Evolutionary conservation across 1,140 invertebrate species (phyloP), one percentile per base, ranked within the genome.

Genomic region (Drosophila chauvacae): DNA sequence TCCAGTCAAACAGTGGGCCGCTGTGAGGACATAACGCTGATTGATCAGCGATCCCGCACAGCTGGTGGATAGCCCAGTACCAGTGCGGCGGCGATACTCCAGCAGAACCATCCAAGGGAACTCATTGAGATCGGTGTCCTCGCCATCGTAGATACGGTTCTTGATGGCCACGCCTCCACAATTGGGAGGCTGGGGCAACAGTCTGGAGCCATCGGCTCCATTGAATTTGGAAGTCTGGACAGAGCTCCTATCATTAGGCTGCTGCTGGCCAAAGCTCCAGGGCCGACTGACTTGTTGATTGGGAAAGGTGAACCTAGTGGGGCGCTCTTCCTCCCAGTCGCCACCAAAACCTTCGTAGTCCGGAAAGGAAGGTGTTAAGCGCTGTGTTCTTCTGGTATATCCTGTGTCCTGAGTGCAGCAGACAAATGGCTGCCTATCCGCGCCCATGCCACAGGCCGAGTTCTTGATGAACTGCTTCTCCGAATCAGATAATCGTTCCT

Each of bases 21-120:
- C 96, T 0, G 96, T 96, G n/a, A 96, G 48, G 0, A 96, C 93
- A 81, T 95, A 96, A 20, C 94, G 92, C 45, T 93, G 93, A 63
- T 91, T 92, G 56, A 92, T 92, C 23, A 92, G 47, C 2, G 91
- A 93, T 42, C 95, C 96, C 23, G 95, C 95, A 88, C 96, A 96
- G 63, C 76, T 91, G 18, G 84, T 86, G 6, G 83, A 65, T 2
- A 91, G 26, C 4, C 79, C 77, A 13, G 78, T 90, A 5, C 78
- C 78, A 7, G 39, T 64, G 9, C 62, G 47, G 71, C 91, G 93
- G 58, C 88, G 81, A 55, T 95, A 95, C 72, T 95, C 94, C 37
- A 96, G 77, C 0, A 95, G 85, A 1, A 93, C 94, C 92, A 95
- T 94, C 96, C 96, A 95, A 2, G 94, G 94, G 75, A 94, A 94